A percentile compares a stretch with the other conserved stretches of the same genome.
phyloP scores from a whole-genome alignment of 1,140 invertebrate species.

The Phocides pigmalion region DNA sequence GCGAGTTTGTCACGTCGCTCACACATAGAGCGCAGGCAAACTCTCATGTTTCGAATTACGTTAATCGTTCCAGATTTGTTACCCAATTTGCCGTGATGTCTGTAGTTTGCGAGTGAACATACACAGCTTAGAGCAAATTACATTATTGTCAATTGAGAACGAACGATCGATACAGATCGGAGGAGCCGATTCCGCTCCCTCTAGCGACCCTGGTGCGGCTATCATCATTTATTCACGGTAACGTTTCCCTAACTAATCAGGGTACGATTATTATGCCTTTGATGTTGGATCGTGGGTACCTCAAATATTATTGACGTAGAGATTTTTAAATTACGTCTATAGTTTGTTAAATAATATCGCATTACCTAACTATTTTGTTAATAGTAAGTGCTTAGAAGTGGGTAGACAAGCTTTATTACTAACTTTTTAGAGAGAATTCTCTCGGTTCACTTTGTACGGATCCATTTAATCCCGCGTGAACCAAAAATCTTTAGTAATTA shows the following conservation, averaged over 20 bases:
- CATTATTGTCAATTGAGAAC: slow-evolving; percentile 32
- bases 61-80: slow-evolving; percentile 35
- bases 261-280: slow-evolving; percentile 24
- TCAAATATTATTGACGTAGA: too few relatives aligned
- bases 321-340: too few relatives aligned
- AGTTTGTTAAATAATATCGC: too few relatives aligned
- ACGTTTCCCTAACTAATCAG: slow-evolving; percentile 23
- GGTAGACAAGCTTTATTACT: too few relatives aligned
- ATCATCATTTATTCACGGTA: slow-evolving; percentile 29
- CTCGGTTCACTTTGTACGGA: too few relatives aligned
- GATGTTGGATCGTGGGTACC: slow-evolving; percentile 7
- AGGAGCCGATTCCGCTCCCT: slow-evolving; percentile 8
- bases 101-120: not conserved
- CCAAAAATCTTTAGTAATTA: not conserved
- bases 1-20: slow-evolving; percentile 1
- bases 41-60: slow-evolving; percentile 30
- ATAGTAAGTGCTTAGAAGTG: too few relatives aligned
- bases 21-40: not conserved
- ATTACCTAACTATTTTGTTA: too few relatives aligned
- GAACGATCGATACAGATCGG: slow-evolving; percentile 26
- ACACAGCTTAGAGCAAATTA: slow-evolving; percentile 17
- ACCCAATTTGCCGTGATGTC: slow-evolving; percentile 28
- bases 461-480: too few relatives aligned
- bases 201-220: slow-evolving; percentile 10
- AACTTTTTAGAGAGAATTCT: too few relatives aligned